Percentiles rank a stretch among this genome's conserved stretches.
phyloP scores from a whole-genome alignment of 2,113 vertebrate species.

The Copsychus sechellarum region DNA sequence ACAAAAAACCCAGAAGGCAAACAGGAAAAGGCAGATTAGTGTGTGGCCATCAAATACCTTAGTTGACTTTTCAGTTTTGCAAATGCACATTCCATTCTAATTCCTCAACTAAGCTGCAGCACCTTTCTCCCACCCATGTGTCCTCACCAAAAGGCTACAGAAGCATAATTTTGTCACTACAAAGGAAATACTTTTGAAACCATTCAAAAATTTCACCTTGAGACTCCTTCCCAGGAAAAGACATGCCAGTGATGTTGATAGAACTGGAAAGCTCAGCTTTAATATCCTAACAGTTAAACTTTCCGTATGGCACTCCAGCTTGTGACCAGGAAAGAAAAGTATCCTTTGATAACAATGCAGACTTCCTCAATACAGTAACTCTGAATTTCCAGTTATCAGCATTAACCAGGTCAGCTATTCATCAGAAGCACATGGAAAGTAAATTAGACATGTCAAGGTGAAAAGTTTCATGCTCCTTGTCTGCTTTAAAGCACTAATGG shows the following conservation, averaged over 20 bases:
- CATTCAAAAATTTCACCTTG: neutral
- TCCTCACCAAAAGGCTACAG: neutral
- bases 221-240: neutral
- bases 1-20: neutral
- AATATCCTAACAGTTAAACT: neutral
- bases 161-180: neutral
- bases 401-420: neutral
- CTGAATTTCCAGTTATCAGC: neutral
- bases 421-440: neutral
- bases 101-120: neutral
- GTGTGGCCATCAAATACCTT: neutral
- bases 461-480: neutral
- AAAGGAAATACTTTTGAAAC: neutral
- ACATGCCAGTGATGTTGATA: accelerated
- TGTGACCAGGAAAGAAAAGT: neutral
- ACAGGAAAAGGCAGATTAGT: neutral
- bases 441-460: neutral
- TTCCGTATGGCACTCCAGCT: neutral
- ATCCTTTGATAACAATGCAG: neutral
- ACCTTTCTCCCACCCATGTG: neutral
- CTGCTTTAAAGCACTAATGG: neutral
- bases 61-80: neutral
- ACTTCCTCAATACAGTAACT: neutral
- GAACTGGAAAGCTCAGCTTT: neutral
- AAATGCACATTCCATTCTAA: neutral